phyloP scores from a whole-genome alignment of 2,113 vertebrate genomes.

The Zapus hudsonius region DNA sequence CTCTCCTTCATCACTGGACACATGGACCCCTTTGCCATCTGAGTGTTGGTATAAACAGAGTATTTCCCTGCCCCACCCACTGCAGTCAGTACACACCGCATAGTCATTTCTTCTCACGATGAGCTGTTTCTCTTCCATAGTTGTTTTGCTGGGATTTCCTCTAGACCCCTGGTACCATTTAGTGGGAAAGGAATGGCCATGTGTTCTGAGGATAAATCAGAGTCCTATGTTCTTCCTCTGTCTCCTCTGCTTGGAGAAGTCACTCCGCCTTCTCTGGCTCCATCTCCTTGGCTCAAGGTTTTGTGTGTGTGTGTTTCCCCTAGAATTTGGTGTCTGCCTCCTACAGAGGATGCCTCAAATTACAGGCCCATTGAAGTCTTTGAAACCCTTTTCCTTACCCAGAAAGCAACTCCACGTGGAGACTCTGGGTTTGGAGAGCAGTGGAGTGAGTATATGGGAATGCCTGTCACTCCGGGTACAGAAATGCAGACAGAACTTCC shows the following conservation, averaged over 20 bases:
- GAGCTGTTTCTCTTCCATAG: background rate
- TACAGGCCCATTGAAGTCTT: background rate
- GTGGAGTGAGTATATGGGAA: too few relatives aligned
- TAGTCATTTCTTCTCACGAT: background rate
- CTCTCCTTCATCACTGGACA: background rate
- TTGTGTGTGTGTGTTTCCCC: too few relatives aligned
- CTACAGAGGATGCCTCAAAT: background rate
- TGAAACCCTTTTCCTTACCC: background rate
- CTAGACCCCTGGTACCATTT: background rate
- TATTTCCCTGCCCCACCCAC: background rate
- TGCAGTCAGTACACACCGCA: background rate
- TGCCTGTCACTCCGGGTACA: background rate
- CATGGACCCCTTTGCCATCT: background rate
- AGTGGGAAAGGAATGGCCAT: background rate
- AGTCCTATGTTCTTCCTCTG: background rate
- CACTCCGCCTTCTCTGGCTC: background rate
- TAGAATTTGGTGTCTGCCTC: background rate
- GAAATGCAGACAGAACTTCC: background rate
- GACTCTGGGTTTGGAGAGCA: background rate
- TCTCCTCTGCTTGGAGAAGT: background rate
- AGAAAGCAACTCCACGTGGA: background rate
- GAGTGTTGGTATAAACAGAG: background rate
- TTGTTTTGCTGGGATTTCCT: background rate
- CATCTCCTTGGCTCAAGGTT: background rate
- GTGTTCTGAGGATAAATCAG: background rate